A percentile compares a stretch with the other conserved stretches of the same genome.
phyloP scores from a whole-genome alignment of 2,888 invertebrate species.

The Gerosis bhagava region DNA sequence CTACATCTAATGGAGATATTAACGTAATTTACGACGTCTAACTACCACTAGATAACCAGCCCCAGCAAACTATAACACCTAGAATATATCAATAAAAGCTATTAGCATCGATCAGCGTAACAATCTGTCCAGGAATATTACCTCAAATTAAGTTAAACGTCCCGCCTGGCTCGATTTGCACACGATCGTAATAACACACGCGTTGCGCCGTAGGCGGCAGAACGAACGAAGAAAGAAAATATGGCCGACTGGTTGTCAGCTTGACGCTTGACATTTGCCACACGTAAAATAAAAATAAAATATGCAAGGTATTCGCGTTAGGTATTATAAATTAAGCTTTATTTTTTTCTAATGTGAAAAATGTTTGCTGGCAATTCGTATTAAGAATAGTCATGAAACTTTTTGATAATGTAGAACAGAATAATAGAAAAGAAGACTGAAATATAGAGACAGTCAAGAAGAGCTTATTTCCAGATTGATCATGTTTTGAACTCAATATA shows the following conservation, averaged over 20 bases:
- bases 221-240: slow-evolving; percentile 35
- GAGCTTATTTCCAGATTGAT: no score
- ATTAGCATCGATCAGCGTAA: slow-evolving; percentile 76
- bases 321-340: no score
- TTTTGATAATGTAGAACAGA: no score
- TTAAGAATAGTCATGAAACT: no score
- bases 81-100: slow-evolving; percentile 77
- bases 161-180: slow-evolving; percentile 38
- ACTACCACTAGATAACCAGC: slow-evolving; percentile 48
- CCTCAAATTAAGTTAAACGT: slow-evolving; percentile 71
- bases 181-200: slow-evolving; percentile 55
- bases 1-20: slow-evolving; percentile 64
- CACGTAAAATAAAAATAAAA: not conserved
- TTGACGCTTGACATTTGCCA: not conserved
- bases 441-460: no score
- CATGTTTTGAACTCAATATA: no score
- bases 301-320: no score
- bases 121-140: slow-evolving; percentile 64
- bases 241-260: slow-evolving; percentile 38
- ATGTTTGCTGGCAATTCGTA: no score
- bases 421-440: no score
- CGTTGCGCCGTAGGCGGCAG: slow-evolving; percentile 41
- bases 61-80: slow-evolving; percentile 61
- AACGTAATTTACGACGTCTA: slow-evolving; percentile 63
- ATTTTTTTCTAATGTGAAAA: no score